These are phyloP conservation scores for Drosophila setifemur DNA, from an alignment of 1,140 invertebrate genomes.

Conservation along the genomic window DNA sequence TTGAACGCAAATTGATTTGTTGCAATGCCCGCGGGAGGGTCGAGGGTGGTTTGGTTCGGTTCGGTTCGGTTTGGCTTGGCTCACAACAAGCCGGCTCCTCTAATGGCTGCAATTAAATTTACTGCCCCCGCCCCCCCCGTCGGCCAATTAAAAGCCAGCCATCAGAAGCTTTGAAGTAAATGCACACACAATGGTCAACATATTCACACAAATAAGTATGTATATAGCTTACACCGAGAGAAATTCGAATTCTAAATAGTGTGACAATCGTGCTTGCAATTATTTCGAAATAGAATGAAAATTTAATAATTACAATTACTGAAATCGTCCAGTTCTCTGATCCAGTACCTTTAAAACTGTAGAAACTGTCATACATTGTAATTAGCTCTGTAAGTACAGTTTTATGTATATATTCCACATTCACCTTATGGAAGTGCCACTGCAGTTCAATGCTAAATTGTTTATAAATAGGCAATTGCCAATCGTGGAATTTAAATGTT, in stretches of 20 bases:
- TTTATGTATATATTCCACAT: not conserved
- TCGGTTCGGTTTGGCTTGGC: too few species aligned
- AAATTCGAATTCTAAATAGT: not conserved
- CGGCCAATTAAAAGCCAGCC: conserved; percentile 16
- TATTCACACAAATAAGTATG: not conserved
- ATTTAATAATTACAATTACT: not conserved
- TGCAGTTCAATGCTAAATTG: conserved; percentile 7
- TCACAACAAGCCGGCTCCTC: not conserved
- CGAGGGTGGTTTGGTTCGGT: not conserved
- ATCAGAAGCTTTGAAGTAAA: not conserved
- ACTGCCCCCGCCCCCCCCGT: conserved; percentile 19
- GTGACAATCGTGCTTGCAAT: too few species aligned
- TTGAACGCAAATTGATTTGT: conserved; percentile 60
- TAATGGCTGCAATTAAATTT: conserved; percentile 60
- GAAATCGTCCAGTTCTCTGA: too few species aligned
- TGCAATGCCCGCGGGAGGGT: conserved; percentile 13
- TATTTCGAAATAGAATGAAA: not conserved
- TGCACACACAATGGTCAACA: not conserved
- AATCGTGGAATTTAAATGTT: not conserved
- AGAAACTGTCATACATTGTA: not conserved
- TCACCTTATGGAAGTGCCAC: not conserved
- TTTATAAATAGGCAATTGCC: not conserved
- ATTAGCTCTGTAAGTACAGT: not conserved
- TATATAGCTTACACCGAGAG: not conserved
- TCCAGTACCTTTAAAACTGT: too few species aligned